Evolutionary conservation across 2,888 invertebrate species (phyloP).

Genomic region (Iselma pallidipennis): DNA sequence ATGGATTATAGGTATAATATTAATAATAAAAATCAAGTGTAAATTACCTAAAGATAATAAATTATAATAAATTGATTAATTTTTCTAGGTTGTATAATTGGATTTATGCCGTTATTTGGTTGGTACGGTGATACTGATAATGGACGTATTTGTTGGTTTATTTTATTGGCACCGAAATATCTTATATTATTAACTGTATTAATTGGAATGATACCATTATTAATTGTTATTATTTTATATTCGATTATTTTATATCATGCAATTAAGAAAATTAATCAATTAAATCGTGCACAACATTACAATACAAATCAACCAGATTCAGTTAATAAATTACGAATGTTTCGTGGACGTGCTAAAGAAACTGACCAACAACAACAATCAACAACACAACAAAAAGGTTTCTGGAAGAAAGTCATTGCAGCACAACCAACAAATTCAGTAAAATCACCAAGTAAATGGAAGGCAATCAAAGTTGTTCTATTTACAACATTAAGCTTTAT

Average conservation of each 20-base stretch:
- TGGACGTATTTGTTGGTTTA: constrained; percentile 63
- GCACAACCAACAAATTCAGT: constrained; percentile 29
- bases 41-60: no score
- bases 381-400: neutral
- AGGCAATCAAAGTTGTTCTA: constrained; percentile 65
- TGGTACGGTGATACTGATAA: constrained; percentile 61
- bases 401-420: constrained; percentile 28
- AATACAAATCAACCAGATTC: constrained; percentile 19
- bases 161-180: constrained; percentile 60
- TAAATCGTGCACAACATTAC: constrained; percentile 36
- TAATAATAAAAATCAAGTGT: no score
- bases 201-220: constrained; percentile 61
- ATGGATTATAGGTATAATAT: constrained; percentile 65
- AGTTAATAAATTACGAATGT: constrained; percentile 33
- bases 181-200: constrained; percentile 62
- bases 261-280: constrained; percentile 59
- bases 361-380: neutral
- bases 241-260: constrained; percentile 64
- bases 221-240: constrained; percentile 59
- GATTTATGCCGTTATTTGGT: constrained; percentile 65
- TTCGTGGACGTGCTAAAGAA: constrained; percentile 34
- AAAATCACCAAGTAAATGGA: constrained; percentile 59
- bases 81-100: constrained; percentile 60
- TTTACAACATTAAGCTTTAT: constrained; percentile 66
- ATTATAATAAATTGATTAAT: constrained; percentile 3